Percentiles rank a stretch among this genome's conserved stretches.
Conservation (phyloP, 2,797 vertebrate species). For the Lophura swinhoii region DNA sequence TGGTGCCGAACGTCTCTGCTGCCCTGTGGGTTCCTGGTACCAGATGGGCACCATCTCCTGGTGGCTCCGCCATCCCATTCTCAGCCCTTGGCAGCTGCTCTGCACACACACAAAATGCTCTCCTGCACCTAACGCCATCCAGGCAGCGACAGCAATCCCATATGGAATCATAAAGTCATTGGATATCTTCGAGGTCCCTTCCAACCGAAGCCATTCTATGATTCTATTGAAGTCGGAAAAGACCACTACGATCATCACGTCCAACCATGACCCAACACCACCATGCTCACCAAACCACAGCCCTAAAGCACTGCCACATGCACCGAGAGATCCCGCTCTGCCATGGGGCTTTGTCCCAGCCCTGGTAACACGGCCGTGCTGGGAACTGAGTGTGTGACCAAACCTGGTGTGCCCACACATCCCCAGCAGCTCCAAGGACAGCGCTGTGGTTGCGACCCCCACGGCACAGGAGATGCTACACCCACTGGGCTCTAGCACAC, state of each 20-base stretch:
- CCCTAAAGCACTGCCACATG: too few species aligned
- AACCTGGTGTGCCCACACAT: neutral
- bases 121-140: fast-evolving
- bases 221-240: too few species aligned
- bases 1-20: neutral
- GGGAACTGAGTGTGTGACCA: neutral
- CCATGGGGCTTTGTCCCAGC: neutral
- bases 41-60: fast-evolving
- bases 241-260: too few species aligned
- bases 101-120: fast-evolving
- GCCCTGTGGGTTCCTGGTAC: neutral
- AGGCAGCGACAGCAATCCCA: neutral
- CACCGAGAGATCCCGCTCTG: fast-evolving
- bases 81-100: fast-evolving
- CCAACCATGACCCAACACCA: too few species aligned
- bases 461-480: neutral
- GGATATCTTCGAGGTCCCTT: too few species aligned
- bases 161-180: too few species aligned
- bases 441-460: neutral
- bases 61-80: fast-evolving
- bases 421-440: neutral
- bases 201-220: too few species aligned
- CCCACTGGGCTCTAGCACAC: neutral
- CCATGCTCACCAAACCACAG: too few species aligned
- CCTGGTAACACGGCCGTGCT: fast-evolving